These are phyloP conservation scores for Amyelois transitella DNA, from an alignment of 1,140 invertebrate genomes.

Conservation along the genomic window DNA sequence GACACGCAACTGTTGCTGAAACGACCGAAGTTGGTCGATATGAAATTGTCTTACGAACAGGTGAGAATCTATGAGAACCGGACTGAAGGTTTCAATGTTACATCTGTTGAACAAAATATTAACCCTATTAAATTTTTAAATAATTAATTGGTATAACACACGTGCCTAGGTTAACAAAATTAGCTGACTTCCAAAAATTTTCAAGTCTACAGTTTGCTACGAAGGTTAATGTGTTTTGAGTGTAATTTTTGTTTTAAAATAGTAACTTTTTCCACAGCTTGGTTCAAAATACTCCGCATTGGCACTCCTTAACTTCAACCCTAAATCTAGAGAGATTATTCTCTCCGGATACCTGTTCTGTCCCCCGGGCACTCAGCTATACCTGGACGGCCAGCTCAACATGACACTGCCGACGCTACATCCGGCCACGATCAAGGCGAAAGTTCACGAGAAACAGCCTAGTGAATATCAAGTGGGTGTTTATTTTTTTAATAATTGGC, in stretches of 20 bases:
- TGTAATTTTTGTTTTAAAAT: too few species aligned
- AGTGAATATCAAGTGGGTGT: slow-evolving; percentile 66
- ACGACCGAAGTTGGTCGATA: slow-evolving; percentile 44
- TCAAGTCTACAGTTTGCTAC: too few species aligned
- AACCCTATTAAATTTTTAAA: too few species aligned
- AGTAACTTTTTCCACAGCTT: slow-evolving; percentile 22
- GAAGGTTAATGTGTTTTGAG: too few species aligned
- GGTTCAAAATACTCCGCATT: slow-evolving; percentile 53
- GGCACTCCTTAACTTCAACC: slow-evolving; percentile 54
- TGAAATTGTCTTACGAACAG: slow-evolving; percentile 56
- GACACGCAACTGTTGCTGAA: slow-evolving; percentile 45
- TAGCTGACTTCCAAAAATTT: too few species aligned
- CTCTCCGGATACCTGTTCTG: slow-evolving; percentile 53
- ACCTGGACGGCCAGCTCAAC: slow-evolving; percentile 57
- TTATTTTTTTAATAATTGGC: not conserved
- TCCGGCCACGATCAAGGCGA: slow-evolving; percentile 45
- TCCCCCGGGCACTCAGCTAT: slow-evolving; percentile 57
- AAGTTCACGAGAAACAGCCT: slow-evolving; percentile 59
- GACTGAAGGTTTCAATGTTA: not conserved
- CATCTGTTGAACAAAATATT: not conserved
- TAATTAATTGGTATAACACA: too few species aligned
- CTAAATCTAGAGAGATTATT: slow-evolving; percentile 49
- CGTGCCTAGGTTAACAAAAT: too few species aligned
- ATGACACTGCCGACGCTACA: slow-evolving; percentile 61
- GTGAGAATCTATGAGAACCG: slow-evolving; percentile 24